These are phyloP conservation scores for Laticauda colubrina DNA, from an alignment of 2,113 vertebrate genomes.

Conservation along the genomic window DNA sequence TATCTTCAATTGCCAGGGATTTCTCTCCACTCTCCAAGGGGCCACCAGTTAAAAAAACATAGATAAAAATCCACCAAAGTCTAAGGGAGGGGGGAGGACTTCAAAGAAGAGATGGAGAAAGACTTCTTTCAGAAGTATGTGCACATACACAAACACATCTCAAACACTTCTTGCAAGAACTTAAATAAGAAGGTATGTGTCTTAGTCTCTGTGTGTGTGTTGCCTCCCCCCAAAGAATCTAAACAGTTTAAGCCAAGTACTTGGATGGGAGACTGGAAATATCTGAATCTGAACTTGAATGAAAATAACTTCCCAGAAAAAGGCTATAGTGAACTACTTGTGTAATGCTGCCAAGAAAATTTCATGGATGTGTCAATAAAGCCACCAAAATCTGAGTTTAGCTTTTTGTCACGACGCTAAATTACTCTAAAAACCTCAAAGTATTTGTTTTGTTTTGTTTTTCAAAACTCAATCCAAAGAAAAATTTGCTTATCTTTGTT, in stretches of 20 bases:
- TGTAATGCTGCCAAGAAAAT: neutral
- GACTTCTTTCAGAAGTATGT: neutral
- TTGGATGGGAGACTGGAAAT: neutral
- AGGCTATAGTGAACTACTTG: neutral
- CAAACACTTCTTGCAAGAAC: neutral
- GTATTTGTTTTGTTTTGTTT: neutral
- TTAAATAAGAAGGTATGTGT: neutral
- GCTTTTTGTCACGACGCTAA: neutral
- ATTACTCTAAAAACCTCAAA: neutral
- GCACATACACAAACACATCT: neutral
- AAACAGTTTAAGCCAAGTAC: neutral
- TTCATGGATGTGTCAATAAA: neutral
- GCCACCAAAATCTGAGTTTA: neutral
- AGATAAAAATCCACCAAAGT: neutral
- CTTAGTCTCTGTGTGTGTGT: neutral
- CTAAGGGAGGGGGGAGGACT: neutral
- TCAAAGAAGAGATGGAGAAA: neutral
- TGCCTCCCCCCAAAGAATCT: neutral
- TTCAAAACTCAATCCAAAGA: neutral
- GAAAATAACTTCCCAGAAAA: neutral
- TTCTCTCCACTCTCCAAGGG: neutral
- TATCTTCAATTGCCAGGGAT: neutral
- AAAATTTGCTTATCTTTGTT: neutral
- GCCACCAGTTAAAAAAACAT: neutral
- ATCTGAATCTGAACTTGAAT: neutral